Percentiles rank a stretch among this genome's conserved stretches.
Evolutionary conservation across 2,113 vertebrate species (phyloP).

Genomic region (Pungitius pungitius): DNA sequence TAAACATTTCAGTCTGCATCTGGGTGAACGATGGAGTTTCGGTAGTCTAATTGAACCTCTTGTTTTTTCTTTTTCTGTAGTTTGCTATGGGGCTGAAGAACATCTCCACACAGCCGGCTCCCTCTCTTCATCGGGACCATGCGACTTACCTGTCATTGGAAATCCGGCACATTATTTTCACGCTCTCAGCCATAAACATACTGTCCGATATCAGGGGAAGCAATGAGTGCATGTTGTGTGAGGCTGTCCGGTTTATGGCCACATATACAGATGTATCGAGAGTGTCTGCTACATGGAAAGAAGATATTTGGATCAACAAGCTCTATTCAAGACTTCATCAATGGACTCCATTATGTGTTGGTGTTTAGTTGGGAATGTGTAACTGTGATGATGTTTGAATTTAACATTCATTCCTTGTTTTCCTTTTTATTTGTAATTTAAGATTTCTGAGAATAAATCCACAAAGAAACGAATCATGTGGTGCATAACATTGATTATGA

Average conservation of each 20-base stretch:
- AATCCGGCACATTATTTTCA: conserved; percentile 16
- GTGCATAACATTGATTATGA: background rate
- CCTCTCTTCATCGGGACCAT: conserved; percentile 18
- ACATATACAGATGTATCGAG: background rate
- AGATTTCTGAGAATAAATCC: conserved; percentile 64
- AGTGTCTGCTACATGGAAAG: background rate
- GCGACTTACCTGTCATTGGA: conserved; percentile 20
- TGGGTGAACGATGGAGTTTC: background rate
- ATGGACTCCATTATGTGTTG: background rate
- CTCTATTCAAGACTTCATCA: conserved; percentile 2
- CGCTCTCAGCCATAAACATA: background rate
- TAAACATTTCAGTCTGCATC: background rate
- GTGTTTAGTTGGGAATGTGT: background rate
- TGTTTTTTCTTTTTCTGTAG: conserved; percentile 56
- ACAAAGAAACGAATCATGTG: background rate
- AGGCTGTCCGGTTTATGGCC: background rate
- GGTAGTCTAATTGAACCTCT: background rate
- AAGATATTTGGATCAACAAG: conserved; percentile 8
- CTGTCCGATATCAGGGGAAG: background rate
- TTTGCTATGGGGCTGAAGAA: conserved; percentile 81
- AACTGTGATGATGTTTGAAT: conserved; percentile 14
- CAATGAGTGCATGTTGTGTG: background rate
- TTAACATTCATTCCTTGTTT: conserved; percentile 19
- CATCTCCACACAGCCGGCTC: conserved; percentile 7
- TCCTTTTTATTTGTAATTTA: conserved; percentile 64